These are phyloP conservation scores for Mirounga angustirostris DNA, from an alignment of 2,113 vertebrate genomes.

Conservation along the genomic window DNA sequence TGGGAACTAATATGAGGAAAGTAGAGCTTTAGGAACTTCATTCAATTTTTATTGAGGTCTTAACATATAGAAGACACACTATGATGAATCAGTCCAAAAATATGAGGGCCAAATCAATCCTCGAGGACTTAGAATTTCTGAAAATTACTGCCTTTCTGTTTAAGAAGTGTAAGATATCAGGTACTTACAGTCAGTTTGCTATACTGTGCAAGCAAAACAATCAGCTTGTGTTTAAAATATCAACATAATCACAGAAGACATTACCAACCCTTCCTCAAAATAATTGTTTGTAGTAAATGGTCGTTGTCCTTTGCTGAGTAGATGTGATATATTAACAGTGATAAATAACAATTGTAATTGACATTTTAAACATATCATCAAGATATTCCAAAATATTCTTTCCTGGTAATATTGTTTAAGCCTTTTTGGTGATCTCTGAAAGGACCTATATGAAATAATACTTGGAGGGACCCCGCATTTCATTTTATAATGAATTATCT, in stretches of 20 bases:
- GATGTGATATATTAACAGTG: neutral
- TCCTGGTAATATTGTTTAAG: conserved; percentile 12
- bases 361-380: neutral
- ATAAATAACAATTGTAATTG: neutral
- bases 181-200: neutral
- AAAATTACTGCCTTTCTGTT: neutral
- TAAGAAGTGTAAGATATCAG: neutral
- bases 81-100: conserved; percentile 37
- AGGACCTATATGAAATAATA: conserved; percentile 30
- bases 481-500: conserved; percentile 62
- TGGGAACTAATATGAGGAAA: neutral
- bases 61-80: neutral
- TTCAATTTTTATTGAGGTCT: neutral
- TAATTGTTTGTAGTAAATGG: neutral
- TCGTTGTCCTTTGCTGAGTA: neutral
- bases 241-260: conserved; percentile 19
- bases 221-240: conserved; percentile 2
- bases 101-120: neutral
- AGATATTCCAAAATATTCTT: conserved; percentile 49
- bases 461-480: conserved; percentile 26
- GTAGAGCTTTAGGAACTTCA: neutral
- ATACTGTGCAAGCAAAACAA: neutral
- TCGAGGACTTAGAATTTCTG: neutral
- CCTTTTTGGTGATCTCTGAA: conserved; percentile 27
- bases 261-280: neutral